Percentiles rank a stretch among this genome's conserved stretches.
phyloP scores from a whole-genome alignment of 2,888 invertebrate genomes.

The Macaria liturata region DNA sequence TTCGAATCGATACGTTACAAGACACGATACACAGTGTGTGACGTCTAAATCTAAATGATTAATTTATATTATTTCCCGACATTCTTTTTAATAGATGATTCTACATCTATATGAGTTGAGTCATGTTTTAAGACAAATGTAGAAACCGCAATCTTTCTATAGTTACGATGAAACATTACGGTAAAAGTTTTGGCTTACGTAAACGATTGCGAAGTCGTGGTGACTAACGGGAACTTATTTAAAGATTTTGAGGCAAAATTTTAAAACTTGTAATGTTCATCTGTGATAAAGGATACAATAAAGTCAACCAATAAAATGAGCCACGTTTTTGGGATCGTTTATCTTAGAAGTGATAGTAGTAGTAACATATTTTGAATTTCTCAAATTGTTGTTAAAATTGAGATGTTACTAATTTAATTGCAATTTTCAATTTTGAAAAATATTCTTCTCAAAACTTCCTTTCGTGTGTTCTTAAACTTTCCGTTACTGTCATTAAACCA shows the following conservation, averaged over 20 bases:
- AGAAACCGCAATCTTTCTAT: constrained; percentile 34
- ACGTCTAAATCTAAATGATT: constrained; percentile 19
- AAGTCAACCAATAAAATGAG: neutral
- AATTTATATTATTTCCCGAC: constrained; percentile 16
- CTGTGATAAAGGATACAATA: neutral
- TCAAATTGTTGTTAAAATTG: no score
- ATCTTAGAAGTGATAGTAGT: no score
- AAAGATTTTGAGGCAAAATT: no score
- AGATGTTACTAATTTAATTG: no score
- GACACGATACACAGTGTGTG: constrained; percentile 14
- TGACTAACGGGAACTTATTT: constrained; percentile 3
- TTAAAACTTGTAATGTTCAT: no score
- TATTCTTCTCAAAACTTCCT: no score
- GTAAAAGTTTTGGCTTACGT: constrained; percentile 33
- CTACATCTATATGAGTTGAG: constrained; percentile 33
- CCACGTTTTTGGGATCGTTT: no score
- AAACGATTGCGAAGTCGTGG: constrained; percentile 17
- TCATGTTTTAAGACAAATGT: constrained; percentile 49
- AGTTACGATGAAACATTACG: constrained; percentile 36
- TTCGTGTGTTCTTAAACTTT: constrained; percentile 3
- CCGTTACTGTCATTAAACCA: constrained; percentile 25
- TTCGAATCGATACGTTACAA: constrained; percentile 15
- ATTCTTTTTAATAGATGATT: constrained; percentile 46
- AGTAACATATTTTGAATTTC: no score
- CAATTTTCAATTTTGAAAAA: no score